phyloP scores from a whole-genome alignment of 1,140 invertebrate species.

The Bombus superbus region DNA sequence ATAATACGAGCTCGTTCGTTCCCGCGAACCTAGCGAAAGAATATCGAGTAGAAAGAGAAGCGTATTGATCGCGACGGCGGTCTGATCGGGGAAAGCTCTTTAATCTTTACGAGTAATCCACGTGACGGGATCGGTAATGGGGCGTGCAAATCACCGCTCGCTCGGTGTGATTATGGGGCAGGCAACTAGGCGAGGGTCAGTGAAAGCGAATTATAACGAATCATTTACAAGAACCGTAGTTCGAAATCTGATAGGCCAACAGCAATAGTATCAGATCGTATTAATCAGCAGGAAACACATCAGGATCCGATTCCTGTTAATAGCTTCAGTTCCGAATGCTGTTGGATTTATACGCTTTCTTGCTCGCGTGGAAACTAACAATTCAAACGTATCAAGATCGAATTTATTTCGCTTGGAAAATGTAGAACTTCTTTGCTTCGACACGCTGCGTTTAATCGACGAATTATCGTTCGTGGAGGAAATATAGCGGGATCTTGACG shows the following conservation, averaged over 20 bases:
- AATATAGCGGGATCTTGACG: too few species aligned
- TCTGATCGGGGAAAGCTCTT: conserved; percentile 24
- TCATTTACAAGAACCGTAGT: conserved; percentile 16
- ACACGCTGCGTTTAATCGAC: background rate
- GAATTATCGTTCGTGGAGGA: too few species aligned
- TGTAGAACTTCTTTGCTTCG: background rate
- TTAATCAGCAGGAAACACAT: conserved; percentile 37
- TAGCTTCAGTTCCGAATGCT: conserved; percentile 7
- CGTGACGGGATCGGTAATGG: conserved; percentile 43
- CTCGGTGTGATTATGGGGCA: conserved; percentile 17
- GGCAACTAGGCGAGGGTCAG: background rate
- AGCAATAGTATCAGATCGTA: conserved; percentile 26
- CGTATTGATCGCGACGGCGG: background rate
- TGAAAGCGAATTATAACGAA: conserved; percentile 46
- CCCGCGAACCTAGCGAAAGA: background rate
- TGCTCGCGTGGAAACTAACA: background rate
- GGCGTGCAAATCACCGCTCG: conserved; percentile 38
- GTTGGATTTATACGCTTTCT: conserved; percentile 4
- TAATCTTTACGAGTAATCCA: conserved; percentile 43
- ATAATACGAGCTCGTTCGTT: conserved; percentile 20
- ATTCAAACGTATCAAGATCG: background rate
- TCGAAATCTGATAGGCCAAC: background rate
- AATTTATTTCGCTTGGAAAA: background rate
- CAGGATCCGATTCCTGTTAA: conserved; percentile 37
- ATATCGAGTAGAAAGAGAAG: background rate